A percentile compares a stretch with the other conserved stretches of the same genome.
Conservation (phyloP, 2,888 invertebrate genomes). For the Phanerotoma sp. region DNA sequence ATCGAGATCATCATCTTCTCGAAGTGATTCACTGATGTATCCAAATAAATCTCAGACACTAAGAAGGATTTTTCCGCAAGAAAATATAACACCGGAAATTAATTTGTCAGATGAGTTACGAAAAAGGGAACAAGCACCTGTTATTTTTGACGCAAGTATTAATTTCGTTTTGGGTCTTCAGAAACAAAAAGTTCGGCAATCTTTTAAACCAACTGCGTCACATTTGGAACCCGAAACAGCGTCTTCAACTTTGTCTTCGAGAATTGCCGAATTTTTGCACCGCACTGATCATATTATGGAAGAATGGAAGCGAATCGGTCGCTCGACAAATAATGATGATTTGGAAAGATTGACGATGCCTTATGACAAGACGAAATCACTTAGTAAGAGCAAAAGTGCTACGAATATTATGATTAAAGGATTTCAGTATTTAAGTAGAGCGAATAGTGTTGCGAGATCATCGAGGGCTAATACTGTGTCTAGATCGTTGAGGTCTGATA, state of each 20-base stretch:
- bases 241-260: conserved; percentile 72
- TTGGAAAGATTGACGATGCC: conserved; percentile 34
- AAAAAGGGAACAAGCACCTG: conserved; percentile 72
- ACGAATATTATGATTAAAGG: conserved; percentile 84
- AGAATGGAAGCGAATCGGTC: conserved; percentile 77
- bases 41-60: conserved; percentile 59
- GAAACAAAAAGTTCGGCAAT: conserved; percentile 69
- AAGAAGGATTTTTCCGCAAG: conserved; percentile 70
- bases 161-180: conserved; percentile 77
- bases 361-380: conserved; percentile 29
- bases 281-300: conserved; percentile 87
- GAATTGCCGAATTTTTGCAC: conserved; percentile 78
- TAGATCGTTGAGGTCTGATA: conserved; percentile 35
- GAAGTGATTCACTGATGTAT: neutral
- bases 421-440: conserved; percentile 66
- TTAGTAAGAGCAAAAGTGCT: conserved; percentile 60
- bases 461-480: conserved; percentile 42
- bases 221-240: conserved; percentile 76
- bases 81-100: conserved; percentile 53
- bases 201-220: conserved; percentile 72
- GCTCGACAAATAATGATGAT: conserved; percentile 60
- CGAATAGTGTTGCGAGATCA: conserved; percentile 48
- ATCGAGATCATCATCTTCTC: neutral
- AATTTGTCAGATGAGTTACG: conserved; percentile 64
- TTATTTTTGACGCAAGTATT: conserved; percentile 79